phyloP scores from a whole-genome alignment of 2,888 invertebrate species.

The Andricus quercusramuli region DNA sequence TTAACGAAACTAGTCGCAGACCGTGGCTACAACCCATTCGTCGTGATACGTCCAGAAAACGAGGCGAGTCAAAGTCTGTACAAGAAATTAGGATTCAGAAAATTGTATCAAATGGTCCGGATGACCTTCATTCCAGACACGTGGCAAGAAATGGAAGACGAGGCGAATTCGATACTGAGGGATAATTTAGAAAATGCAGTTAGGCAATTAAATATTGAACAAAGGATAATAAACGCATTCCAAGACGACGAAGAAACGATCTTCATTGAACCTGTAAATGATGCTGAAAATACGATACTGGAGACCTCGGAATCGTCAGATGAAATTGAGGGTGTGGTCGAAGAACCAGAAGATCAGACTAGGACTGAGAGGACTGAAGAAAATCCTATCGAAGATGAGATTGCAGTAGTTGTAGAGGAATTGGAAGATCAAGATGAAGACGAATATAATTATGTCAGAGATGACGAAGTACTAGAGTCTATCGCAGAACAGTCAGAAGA shows the following conservation, averaged over 20 bases:
- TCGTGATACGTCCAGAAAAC: constrained; percentile 92
- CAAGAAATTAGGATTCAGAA: constrained; percentile 90
- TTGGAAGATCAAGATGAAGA: constrained; percentile 52
- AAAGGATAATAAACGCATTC: constrained; percentile 66
- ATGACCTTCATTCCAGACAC: constrained; percentile 84
- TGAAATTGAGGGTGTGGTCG: constrained; percentile 53
- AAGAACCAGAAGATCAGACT: constrained; percentile 53
- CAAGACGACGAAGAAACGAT: constrained; percentile 58
- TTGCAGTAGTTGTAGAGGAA: constrained; percentile 37
- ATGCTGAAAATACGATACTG: constrained; percentile 62
- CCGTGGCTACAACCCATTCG: constrained; percentile 90
- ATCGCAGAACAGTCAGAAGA: constrained; percentile 62
- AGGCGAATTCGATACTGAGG: constrained; percentile 60
- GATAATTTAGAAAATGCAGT: constrained; percentile 70
- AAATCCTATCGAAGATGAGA: constrained; percentile 11
- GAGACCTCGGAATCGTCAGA: constrained; percentile 55
- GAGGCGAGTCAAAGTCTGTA: constrained; percentile 92
- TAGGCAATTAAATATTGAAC: constrained; percentile 65
- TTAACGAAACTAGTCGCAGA: constrained; percentile 82
- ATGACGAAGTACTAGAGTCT: constrained; percentile 57
- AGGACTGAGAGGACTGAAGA: constrained; percentile 2
- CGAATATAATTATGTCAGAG: constrained; percentile 54
- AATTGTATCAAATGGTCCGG: constrained; percentile 89
- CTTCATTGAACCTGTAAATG: constrained; percentile 58
- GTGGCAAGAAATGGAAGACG: constrained; percentile 66